phyloP scores from a whole-genome alignment of 2,888 invertebrate genomes.

The Drosophila kambysellisi region DNA sequence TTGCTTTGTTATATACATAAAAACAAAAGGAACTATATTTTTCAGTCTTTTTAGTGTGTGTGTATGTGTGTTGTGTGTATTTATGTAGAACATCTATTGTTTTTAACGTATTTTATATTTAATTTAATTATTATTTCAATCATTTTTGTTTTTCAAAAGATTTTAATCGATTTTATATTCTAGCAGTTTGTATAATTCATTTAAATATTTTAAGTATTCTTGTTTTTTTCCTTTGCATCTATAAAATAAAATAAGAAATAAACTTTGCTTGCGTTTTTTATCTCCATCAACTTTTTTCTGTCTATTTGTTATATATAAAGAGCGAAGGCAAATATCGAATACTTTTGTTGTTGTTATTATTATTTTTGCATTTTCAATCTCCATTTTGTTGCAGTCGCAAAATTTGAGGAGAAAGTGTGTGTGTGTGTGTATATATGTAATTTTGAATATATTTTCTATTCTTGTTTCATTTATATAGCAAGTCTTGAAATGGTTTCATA shows the following conservation, averaged over 20 bases:
- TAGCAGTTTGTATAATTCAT: slow-evolving; percentile 71
- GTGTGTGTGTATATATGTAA: slow-evolving; percentile 16
- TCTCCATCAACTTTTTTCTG: slow-evolving; percentile 11
- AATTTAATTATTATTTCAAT: slow-evolving; percentile 44
- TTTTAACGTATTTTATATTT: slow-evolving; percentile 56
- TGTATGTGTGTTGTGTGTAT: slow-evolving; percentile 59
- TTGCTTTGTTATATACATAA: slow-evolving; percentile 83
- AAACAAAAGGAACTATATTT: slow-evolving; percentile 86
- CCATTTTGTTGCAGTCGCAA: slow-evolving; percentile 63
- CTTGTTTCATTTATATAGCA: slow-evolving; percentile 14
- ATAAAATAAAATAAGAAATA: slow-evolving; percentile 47
- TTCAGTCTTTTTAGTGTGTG: slow-evolving; percentile 85
- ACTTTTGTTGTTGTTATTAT: slow-evolving; percentile 68
- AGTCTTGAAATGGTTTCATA: slow-evolving; percentile 27
- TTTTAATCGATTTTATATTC: slow-evolving; percentile 45
- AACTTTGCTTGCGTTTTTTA: slow-evolving; percentile 39
- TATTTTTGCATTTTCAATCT: slow-evolving; percentile 48
- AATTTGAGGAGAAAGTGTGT: slow-evolving; percentile 46
- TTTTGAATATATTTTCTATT: slow-evolving; percentile 6
- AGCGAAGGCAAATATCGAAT: slow-evolving; percentile 79
- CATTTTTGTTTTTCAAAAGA: slow-evolving; percentile 35
- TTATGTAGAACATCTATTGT: slow-evolving; percentile 78
- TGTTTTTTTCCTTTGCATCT: slow-evolving; percentile 49
- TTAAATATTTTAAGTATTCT: slow-evolving; percentile 66
- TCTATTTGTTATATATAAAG: slow-evolving; percentile 41